Evolutionary conservation across 1,140 invertebrate genomes (phyloP).

Genomic region (Dufourea novaeangliae): DNA sequence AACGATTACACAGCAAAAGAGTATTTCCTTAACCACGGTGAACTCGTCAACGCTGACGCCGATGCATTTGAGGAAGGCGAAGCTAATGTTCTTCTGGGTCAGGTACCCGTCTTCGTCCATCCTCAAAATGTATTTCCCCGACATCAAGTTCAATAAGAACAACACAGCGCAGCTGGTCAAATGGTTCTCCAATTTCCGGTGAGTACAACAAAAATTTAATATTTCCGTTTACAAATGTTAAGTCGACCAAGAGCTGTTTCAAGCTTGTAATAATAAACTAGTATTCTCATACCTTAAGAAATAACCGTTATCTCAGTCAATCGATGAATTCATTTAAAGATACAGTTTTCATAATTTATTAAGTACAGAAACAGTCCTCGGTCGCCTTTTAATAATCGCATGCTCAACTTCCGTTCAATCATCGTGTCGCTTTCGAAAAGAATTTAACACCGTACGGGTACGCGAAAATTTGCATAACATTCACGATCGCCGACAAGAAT

Average conservation of each 20-base stretch:
- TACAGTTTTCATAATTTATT: background rate
- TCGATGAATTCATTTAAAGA: no score
- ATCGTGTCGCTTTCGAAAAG: background rate
- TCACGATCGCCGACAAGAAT: background rate
- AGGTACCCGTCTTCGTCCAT: conserved; percentile 98
- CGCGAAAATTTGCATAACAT: conserved; percentile 38
- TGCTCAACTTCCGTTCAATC: background rate
- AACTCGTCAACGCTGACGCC: conserved; percentile 98
- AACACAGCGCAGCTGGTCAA: conserved; percentile 99
- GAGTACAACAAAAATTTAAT: conserved; percentile 80
- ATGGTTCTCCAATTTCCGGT: conserved; percentile 99
- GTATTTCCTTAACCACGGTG: conserved; percentile 89
- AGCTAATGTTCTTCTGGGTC: conserved; percentile 99
- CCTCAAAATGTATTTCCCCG: conserved; percentile 99
- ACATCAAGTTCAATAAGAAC: conserved; percentile 99
- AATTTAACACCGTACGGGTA: background rate
- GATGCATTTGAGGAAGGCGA: conserved; percentile 99
- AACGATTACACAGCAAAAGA: conserved; percentile 23
- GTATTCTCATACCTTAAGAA: background rate
- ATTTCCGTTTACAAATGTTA: conserved; percentile 33
- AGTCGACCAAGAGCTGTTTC: conserved; percentile 15
- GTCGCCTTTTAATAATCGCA: background rate
- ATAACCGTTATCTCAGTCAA: background rate
- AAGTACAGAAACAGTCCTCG: conserved; percentile 8
- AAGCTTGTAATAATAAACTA: background rate